phyloP scores from a whole-genome alignment of 2,888 invertebrate species.

The Ctenicera cuprea region DNA sequence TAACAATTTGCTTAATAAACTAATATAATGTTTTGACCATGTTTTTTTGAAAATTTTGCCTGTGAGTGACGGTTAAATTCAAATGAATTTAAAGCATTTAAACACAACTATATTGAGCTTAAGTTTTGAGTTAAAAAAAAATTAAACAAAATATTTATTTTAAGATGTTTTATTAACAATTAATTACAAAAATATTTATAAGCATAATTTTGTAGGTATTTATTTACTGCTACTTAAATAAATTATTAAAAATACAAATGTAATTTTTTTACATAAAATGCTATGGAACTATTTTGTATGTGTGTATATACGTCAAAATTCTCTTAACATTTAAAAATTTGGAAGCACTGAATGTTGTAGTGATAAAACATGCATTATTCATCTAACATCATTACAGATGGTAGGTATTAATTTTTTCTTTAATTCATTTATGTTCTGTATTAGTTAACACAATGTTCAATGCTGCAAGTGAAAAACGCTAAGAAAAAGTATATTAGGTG shows the following conservation, averaged over 20 bases:
- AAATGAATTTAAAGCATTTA: no score
- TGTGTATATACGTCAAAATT: constrained; percentile 7
- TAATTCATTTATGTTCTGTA: not conserved
- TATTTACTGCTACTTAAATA: constrained; percentile 46
- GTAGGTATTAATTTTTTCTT: not conserved
- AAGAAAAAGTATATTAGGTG: no score
- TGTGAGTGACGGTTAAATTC: no score
- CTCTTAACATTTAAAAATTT: not conserved
- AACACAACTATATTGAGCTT: no score
- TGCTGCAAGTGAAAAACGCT: no score
- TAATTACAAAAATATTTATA: constrained; percentile 55
- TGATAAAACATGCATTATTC: not conserved
- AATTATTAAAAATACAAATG: constrained; percentile 42
- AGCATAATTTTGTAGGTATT: constrained; percentile 41
- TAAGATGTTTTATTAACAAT: constrained; percentile 53
- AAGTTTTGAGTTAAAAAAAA: no score
- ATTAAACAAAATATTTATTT: constrained; percentile 7
- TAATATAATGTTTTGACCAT: no score
- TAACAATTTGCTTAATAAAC: no score
- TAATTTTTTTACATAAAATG: constrained; percentile 24
- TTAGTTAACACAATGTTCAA: no score
- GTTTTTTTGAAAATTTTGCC: no score
- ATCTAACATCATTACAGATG: not conserved
- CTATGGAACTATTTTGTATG: not conserved
- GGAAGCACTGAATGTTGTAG: constrained; percentile 1